Conservation (phyloP, 2,888 invertebrate species). For the Siphonodentalium dalli region DNA sequence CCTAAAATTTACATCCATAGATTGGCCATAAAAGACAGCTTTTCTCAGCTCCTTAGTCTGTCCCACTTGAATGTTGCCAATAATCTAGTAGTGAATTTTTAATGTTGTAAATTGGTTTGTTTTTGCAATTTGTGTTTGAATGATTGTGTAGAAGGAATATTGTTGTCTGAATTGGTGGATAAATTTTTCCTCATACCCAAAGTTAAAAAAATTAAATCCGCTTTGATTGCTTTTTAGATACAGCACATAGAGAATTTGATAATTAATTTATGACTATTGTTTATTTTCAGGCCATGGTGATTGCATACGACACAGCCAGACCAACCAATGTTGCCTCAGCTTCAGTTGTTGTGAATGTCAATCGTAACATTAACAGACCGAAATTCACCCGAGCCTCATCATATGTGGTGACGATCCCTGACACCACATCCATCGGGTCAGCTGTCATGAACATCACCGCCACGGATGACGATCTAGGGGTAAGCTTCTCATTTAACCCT, state of each 20-base stretch:
- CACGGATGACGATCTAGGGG: conserved; percentile 35
- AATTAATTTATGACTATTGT: not conserved
- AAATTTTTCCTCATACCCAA: too few relatives aligned
- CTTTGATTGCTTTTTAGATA: not conserved
- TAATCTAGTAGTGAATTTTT: too few relatives aligned
- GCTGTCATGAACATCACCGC: conserved; percentile 38
- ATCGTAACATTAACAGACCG: conserved; percentile 69
- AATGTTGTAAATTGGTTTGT: too few relatives aligned
- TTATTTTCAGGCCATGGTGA: conserved; percentile 43
- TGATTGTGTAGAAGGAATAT: too few relatives aligned
- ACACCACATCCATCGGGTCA: conserved; percentile 19
- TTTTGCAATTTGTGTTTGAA: too few relatives aligned
- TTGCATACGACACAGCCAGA: conserved; percentile 49
- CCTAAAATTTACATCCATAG: too few relatives aligned
- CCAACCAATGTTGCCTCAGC: conserved; percentile 41
- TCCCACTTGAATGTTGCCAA: too few relatives aligned
- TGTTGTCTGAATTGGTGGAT: too few relatives aligned
- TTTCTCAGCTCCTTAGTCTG: too few relatives aligned
- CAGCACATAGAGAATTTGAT: not conserved
- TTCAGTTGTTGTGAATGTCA: conserved; percentile 41
- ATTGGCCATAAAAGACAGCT: too few relatives aligned
- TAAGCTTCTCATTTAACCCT: conserved; percentile 24
- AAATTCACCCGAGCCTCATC: conserved; percentile 70
- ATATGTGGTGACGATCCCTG: conserved; percentile 33
- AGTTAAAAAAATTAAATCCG: not conserved